Conservation (phyloP, 2,888 invertebrate species). For the Phorcus lineatus region DNA sequence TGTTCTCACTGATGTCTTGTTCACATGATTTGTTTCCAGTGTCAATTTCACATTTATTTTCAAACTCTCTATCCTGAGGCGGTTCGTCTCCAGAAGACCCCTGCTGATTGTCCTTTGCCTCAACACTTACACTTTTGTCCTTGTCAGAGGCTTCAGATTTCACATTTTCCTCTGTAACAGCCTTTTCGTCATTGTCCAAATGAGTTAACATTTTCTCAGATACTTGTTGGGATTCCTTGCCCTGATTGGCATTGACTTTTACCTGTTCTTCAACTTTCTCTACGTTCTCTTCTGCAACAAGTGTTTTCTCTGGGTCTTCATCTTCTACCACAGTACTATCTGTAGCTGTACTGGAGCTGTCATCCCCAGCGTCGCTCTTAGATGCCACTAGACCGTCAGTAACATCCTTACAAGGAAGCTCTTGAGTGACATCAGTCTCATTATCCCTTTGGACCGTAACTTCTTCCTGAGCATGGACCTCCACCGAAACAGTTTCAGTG, state of each 20-base stretch:
- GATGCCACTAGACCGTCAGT: too few species aligned
- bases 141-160: background rate
- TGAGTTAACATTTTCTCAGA: background rate
- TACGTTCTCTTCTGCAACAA: background rate
- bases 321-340: background rate
- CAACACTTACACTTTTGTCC: background rate
- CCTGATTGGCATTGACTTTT: too few species aligned
- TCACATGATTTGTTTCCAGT: background rate
- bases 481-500: background rate
- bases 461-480: too few species aligned
- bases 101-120: too few species aligned
- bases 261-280: background rate
- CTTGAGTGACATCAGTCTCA: too few species aligned
- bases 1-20: background rate
- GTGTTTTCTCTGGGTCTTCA: background rate
- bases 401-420: too few species aligned
- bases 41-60: too few species aligned
- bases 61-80: too few species aligned
- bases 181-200: background rate
- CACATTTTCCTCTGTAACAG: background rate
- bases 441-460: too few species aligned
- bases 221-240: background rate
- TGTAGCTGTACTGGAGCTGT: background rate
- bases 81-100: too few species aligned
- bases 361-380: background rate